Evolutionary conservation across 2,797 vertebrate genomes (phyloP), one percentile per base, ranked within the genome.

Genomic region (Erpetoichthys calabaricus): DNA sequence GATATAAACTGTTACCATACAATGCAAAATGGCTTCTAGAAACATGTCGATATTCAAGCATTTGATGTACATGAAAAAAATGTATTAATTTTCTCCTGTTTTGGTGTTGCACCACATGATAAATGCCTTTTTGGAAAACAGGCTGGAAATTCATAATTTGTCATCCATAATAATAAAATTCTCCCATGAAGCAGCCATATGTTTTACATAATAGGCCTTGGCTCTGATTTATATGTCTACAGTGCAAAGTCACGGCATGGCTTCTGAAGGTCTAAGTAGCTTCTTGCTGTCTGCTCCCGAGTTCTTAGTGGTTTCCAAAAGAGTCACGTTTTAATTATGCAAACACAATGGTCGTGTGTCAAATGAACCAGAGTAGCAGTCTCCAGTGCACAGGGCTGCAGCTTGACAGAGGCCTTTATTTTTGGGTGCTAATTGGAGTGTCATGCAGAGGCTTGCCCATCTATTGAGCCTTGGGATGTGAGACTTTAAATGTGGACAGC

Each of bases 101-200:
- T 41, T 8, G 8, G 25, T 54, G 53, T 5, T 53, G 44, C 9
- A 8, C 1, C 7, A 41, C 41, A 42, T 45, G 58, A 60, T 41
- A 10, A 25, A 54, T 46, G n/a, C 52, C 43, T 45, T 10, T 54
- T 42, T 47, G 6, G 6, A 49, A 46, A 7, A n/a, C 45, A 53
- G 44, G 53, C 25, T 52, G 49, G 10, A 8, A 44, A 52, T 58
- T 62, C 47, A 41, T 59, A 51, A 58, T 57, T 57, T 41, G n/a
- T 59, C 54, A 55, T 51, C 47, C 47, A 59, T 42, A 56, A 45
- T 47, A 8, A 42, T 54, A 42, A 42, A 42, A 43, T 6, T 44
- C 10, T 54, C 41, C 4, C 10, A n/a, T 54, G 41, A 54, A 42
- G 42, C 47, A 49, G 47, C 47, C n/a, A n/a, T 49, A 49, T 7